Base-by-base conservation (phyloP, 2,888 invertebrate species). In the Drosophila anomelani region DNA sequence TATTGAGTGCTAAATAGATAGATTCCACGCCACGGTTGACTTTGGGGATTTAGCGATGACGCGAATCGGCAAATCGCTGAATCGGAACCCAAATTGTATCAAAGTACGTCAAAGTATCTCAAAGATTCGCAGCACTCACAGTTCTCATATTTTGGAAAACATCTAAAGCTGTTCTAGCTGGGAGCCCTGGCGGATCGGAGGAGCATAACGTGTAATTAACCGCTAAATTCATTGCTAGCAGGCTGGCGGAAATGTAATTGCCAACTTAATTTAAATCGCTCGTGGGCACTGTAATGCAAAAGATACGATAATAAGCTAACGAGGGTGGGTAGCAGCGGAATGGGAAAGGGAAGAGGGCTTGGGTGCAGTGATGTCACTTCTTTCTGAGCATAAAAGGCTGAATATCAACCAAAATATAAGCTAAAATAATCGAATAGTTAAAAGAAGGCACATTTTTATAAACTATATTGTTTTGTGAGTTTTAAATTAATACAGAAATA, bases 221-320 rank as follows among this genome's bases (percentile, higher is more conserved):
- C 8, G 46, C 29, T 34, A 12, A 47, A 49, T 49, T 49, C 39
- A 39, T 20, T 20, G n/a, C 15, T 12, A 7, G 8, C 46, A 29
- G 38, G 20, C 38, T 38, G 17, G 32, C 38, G 59, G 47, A 71
- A 47, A 71, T 67, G 72, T 67, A 67, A 71, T 67, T 71, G 46
- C 47, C 46, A 67, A 72, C 72, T 67, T 47, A 67, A 68, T 72
- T 68, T 60, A 72, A 68, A 68, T 59, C 47, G 59, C 34, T 41
- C 49, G 47, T 12, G 43, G 17, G 43, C 51, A 53, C 59, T 70
- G 69, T 70, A 73, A 60, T 62, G 44, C 43, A 53, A 49, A 61
- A 57, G 59, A 68, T 68, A 68, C 67, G 44, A 70, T 62, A 56
- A 55, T 67, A 70, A 64, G 66, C 46, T 41, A 41, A 32, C 41